Evolutionary conservation across 2,113 vertebrate genomes (phyloP).

Genomic region (Psettodes erumei): DNA sequence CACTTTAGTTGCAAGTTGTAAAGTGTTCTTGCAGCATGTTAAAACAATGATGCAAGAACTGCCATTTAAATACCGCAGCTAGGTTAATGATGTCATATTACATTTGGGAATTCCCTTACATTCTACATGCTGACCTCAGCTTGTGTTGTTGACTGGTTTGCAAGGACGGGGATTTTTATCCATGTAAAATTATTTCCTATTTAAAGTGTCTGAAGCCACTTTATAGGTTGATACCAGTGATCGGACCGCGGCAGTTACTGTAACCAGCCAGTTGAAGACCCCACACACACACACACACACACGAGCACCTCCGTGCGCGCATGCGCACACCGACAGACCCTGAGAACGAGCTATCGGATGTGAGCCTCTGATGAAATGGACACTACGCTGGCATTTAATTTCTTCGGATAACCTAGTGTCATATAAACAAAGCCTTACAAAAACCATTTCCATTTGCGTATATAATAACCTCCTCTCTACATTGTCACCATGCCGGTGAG

Average conservation of each 20-base stretch:
- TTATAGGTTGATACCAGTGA: neutral
- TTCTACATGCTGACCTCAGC: too few relatives aligned
- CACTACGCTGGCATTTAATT: slow-evolving; percentile 43
- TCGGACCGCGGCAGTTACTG: neutral
- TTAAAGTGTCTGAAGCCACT: too few relatives aligned
- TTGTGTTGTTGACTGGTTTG: too few relatives aligned
- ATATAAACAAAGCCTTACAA: slow-evolving; percentile 9
- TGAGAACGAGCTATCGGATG: slow-evolving; percentile 50
- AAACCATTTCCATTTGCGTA: neutral
- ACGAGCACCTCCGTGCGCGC: slow-evolving; percentile 40
- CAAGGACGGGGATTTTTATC: too few relatives aligned
- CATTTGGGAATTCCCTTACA: neutral
- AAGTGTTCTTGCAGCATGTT: slow-evolving; percentile 1
- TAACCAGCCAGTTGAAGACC: neutral
- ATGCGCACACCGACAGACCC: slow-evolving; percentile 51
- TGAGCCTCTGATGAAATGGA: slow-evolving; percentile 45
- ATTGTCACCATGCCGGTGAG: slow-evolving; percentile 79
- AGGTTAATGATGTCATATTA: neutral
- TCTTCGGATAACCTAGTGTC: slow-evolving; percentile 27
- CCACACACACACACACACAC: too few relatives aligned
- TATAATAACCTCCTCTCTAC: neutral
- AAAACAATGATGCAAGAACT: neutral
- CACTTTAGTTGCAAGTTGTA: too few relatives aligned
- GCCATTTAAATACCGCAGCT: neutral
- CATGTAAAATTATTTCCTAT: too few relatives aligned